Percentiles rank a stretch among this genome's conserved stretches.
Conservation (phyloP, 2,113 vertebrate species). For the Pithys albifrons region DNA sequence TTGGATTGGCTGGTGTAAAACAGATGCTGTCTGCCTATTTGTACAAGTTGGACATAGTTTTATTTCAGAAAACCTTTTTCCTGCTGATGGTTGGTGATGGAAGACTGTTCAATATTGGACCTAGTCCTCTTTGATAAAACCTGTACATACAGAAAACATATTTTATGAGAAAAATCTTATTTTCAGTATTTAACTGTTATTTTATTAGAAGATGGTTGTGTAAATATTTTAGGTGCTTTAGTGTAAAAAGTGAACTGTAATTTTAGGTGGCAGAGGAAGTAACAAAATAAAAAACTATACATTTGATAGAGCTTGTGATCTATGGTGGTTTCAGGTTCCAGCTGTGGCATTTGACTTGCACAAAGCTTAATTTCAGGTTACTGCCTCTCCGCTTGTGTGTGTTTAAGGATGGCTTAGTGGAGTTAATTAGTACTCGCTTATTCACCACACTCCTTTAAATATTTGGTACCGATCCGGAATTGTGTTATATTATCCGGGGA, state of each 20-base stretch:
- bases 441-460: not conserved
- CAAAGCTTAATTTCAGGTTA: conserved; percentile 49
- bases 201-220: conserved; percentile 83
- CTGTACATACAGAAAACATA: conserved; percentile 81
- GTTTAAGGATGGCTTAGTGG: conserved; percentile 44
- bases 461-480: conserved; percentile 17
- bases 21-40: conserved; percentile 66
- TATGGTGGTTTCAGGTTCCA: conserved; percentile 69
- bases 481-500: conserved; percentile 36
- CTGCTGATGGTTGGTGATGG: conserved; percentile 58
- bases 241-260: conserved; percentile 78
- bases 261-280: conserved; percentile 72
- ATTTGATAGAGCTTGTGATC: conserved; percentile 68
- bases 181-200: conserved; percentile 86
- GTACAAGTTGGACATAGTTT: conserved; percentile 42
- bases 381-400: conserved; percentile 48
- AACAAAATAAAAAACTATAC: conserved; percentile 68
- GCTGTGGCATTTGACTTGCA: conserved; percentile 47
- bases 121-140: conserved; percentile 74
- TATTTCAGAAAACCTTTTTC: conserved; percentile 46
- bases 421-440: conserved; percentile 9
- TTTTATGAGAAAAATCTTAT: conserved; percentile 84
- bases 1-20: conserved; percentile 62
- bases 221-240: conserved; percentile 83
- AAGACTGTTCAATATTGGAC: conserved; percentile 68